Conservation (phyloP, 1,140 invertebrate species). For the Orius insidiosus region DNA sequence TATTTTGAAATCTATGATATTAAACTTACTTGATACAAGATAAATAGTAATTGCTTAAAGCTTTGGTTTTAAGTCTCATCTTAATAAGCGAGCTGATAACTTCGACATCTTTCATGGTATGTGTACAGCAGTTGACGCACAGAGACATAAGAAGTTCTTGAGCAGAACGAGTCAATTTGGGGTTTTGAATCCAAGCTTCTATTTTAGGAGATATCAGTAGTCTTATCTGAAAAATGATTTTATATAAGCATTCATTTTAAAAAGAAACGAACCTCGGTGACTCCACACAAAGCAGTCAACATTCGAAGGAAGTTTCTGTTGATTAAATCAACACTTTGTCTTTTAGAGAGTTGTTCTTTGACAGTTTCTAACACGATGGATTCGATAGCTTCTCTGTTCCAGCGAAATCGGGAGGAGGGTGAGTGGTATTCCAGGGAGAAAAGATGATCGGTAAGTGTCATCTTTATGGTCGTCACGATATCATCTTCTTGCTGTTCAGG, state of each 20-base stretch:
- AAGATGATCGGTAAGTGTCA: no score
- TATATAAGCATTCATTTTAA: background rate
- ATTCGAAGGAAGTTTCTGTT: conserved; percentile 76
- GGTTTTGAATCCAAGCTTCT: conserved; percentile 90
- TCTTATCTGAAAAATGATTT: conserved; percentile 36
- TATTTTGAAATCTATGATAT: conserved; percentile 3
- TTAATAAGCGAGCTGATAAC: conserved; percentile 78
- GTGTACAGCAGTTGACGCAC: conserved; percentile 71
- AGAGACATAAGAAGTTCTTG: conserved; percentile 87
- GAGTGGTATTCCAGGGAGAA: no score
- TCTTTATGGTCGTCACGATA: background rate
- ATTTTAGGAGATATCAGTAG: conserved; percentile 62
- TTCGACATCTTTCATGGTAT: conserved; percentile 67
- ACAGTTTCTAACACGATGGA: conserved; percentile 68
- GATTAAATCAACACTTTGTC: conserved; percentile 70
- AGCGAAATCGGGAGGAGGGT: conserved; percentile 14
- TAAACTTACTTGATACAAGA: conserved; percentile 53
- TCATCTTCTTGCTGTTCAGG: conserved; percentile 12
- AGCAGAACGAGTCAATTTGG: conserved; percentile 75
- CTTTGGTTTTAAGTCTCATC: conserved; percentile 84
- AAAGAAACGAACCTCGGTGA: conserved; percentile 42
- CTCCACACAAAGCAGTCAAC: conserved; percentile 65
- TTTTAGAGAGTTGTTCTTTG: conserved; percentile 66
- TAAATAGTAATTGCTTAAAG: conserved; percentile 74
- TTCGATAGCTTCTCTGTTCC: conserved; percentile 48